Evolutionary conservation across 1,140 invertebrate species (phyloP), one percentile per base, ranked within the genome.

Genomic region (Bombus huntii): DNA sequence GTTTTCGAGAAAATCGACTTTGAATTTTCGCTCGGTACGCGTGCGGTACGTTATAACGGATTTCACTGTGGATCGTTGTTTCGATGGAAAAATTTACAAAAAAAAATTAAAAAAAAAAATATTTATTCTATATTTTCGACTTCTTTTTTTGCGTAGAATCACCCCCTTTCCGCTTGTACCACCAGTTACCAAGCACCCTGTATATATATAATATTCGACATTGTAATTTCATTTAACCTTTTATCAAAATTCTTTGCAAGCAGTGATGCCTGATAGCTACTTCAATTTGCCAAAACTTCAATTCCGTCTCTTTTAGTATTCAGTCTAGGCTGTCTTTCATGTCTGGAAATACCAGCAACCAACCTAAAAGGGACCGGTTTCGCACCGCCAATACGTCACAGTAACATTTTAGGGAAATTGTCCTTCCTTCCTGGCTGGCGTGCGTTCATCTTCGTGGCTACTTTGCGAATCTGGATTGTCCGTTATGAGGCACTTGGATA

Each of bases 221-320:
- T 13, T 13, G 39, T 39, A 47, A 74, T 57, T 81, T 59, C 70
- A 62, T 81, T 81, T 81, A 62, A 70, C n/a, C 68, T 73, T 42
- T 57, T 81, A 65, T 47, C 70, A 81, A 81, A 81, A 81, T 81
- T 65, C 57, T 42, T n/a, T 47, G 53, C 62, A n/a, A 81, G 53
- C 70, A 65, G 57, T 34, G 22, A 3, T 22, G 10, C 10, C 4
- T 31, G 25, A 25, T 57, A 25, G 31, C 2, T 13, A 42, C 57
- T 68, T 82, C 42, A 82, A 82, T 75, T 82, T 82, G 71, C 25
- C 37, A 28, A 62, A 44, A 81, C 39, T 74, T 81, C 70, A 62
- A 65, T 74, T 47, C 31, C 39, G 13, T 3, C 10, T 28, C 37
- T 57, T 66, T 82, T 82, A 39, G 71, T 39, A 82, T 82, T 82